Percentiles rank a stretch among this genome's conserved stretches.
Evolutionary conservation across 1,140 invertebrate genomes (phyloP).

Genomic region (Orchestia grillus): DNA sequence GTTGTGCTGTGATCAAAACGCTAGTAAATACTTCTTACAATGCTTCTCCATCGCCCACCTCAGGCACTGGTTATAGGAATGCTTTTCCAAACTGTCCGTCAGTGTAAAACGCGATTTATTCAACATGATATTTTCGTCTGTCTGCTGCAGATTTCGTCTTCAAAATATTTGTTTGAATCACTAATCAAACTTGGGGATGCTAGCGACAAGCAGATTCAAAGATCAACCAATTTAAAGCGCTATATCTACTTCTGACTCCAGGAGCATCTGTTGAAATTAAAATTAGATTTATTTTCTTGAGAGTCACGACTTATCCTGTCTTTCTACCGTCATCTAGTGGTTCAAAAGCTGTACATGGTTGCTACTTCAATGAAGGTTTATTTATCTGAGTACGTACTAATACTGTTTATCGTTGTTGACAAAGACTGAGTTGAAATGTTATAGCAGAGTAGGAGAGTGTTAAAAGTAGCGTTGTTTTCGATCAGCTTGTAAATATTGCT

Average conservation of each 20-base stretch:
- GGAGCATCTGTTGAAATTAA: not conserved
- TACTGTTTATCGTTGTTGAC: not conserved
- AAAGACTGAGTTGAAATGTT: constrained; percentile 15
- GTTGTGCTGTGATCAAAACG: constrained; percentile 7
- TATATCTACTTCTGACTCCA: not conserved
- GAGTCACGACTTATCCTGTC: not conserved
- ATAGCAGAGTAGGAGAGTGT: not conserved
- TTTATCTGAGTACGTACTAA: not conserved
- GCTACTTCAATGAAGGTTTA: not conserved
- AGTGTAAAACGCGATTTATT: not conserved
- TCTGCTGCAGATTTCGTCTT: not conserved
- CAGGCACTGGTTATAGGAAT: not conserved
- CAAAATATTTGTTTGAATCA: not conserved
- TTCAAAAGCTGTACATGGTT: not conserved
- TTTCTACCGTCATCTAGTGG: not conserved
- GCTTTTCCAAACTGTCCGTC: not conserved
- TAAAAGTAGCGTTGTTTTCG: not conserved
- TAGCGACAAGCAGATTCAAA: not conserved
- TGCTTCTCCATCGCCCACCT: not conserved
- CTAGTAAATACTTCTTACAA: not conserved
- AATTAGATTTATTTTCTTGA: not conserved
- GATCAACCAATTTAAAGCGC: not conserved
- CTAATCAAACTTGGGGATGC: not conserved
- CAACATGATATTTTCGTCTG: not conserved
- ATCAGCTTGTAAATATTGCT: not conserved